These are phyloP conservation scores for Brachylomia viminalis DNA, from an alignment of 2,888 invertebrate species.

Conservation along the genomic window DNA sequence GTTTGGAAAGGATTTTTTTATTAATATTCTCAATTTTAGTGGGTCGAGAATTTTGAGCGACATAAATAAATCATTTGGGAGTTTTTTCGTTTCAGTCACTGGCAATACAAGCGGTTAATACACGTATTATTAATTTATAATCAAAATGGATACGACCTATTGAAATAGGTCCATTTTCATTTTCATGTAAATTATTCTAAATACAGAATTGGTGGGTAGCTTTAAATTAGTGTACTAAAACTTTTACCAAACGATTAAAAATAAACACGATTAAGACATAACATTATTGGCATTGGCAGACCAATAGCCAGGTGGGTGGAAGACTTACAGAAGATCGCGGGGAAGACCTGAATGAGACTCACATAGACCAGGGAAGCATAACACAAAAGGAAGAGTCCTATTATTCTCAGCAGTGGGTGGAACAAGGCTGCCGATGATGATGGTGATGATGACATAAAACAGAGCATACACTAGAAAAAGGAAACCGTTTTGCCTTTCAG, in stretches of 20 bases:
- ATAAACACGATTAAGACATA: not conserved
- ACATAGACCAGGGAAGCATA: not conserved
- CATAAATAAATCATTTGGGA: slow-evolving; percentile 15
- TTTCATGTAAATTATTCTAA: not conserved
- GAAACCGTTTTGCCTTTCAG: not conserved
- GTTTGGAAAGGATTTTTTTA: slow-evolving; percentile 24
- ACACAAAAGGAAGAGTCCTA: not conserved
- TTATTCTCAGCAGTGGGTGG: not conserved
- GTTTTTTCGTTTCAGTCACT: slow-evolving; percentile 12
- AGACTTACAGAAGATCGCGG: not conserved
- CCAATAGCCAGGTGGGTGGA: not conserved
- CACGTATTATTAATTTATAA: slow-evolving; percentile 11
- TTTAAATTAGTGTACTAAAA: not conserved
- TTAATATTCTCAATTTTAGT: slow-evolving; percentile 11
- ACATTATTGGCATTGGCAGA: not conserved
- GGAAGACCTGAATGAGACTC: not conserved
- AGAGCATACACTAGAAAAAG: not conserved
- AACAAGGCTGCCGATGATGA: not conserved
- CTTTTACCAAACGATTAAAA: not conserved
- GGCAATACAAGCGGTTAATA: too few species aligned
- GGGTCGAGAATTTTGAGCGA: not conserved
- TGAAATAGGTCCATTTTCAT: not conserved
- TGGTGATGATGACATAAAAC: not conserved
- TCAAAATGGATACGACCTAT: not conserved
- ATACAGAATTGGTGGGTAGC: not conserved